Percentiles rank a stretch among this genome's conserved stretches.
Evolutionary conservation across 2,797 vertebrate species (phyloP).

Genomic region (Myripristis murdjan): DNA sequence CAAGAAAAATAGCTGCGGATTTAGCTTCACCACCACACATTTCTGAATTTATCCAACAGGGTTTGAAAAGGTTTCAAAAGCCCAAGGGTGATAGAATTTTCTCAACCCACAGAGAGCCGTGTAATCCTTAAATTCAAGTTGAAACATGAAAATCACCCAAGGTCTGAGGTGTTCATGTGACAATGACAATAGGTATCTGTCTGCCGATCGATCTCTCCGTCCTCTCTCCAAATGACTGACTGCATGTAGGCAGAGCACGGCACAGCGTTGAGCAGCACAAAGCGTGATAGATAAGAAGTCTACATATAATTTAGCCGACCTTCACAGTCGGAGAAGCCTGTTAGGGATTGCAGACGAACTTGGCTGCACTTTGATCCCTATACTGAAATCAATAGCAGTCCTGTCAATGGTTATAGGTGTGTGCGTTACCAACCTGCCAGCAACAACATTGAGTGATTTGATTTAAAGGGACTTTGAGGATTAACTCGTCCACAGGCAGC

Average conservation of each 20-base stretch:
- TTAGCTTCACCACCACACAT: too few species aligned
- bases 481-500: slow-evolving; percentile 70
- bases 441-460: slow-evolving; percentile 73
- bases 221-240: slow-evolving; percentile 38
- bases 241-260: slow-evolving; percentile 10
- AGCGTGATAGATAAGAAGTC: slow-evolving; percentile 59
- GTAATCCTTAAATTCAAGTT: too few species aligned
- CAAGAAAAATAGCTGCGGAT: too few species aligned
- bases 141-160: not conserved
- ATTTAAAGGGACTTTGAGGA: slow-evolving; percentile 76
- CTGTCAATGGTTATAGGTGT: slow-evolving; percentile 25
- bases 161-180: slow-evolving; percentile 10
- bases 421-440: slow-evolving; percentile 51
- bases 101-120: too few species aligned
- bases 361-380: slow-evolving; percentile 48
- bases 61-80: too few species aligned
- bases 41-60: too few species aligned
- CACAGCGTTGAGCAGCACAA: slow-evolving; percentile 14
- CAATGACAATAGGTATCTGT: not conserved
- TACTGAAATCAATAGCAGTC: slow-evolving; percentile 69
- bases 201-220: not conserved
- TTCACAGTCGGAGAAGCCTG: slow-evolving; percentile 52
- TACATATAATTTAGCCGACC: slow-evolving; percentile 66
- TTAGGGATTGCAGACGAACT: slow-evolving; percentile 61
- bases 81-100: too few species aligned